phyloP scores from a whole-genome alignment of 2,888 invertebrate genomes.

The Drosophila rubida region DNA sequence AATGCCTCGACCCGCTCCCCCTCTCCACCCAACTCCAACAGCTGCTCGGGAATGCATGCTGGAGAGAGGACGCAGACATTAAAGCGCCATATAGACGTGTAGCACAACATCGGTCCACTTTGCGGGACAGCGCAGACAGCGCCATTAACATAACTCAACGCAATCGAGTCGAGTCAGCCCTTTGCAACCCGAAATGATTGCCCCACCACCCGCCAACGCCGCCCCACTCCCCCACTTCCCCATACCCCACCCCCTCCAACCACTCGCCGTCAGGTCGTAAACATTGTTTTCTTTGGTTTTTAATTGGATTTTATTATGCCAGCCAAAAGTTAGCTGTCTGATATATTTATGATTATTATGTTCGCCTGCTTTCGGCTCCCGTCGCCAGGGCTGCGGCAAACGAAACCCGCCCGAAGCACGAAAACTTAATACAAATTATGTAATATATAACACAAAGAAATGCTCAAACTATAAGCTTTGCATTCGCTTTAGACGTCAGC shows the following conservation, averaged over 20 bases:
- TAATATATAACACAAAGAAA: too few species aligned
- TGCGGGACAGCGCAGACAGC: conserved; percentile 73
- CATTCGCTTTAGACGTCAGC: too few species aligned
- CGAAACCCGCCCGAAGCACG: neutral
- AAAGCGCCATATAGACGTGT: conserved; percentile 29
- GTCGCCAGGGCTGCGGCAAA: conserved; percentile 61
- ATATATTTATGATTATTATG: conserved; percentile 84
- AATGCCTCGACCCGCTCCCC: too few species aligned
- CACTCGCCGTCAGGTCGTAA: conserved; percentile 75
- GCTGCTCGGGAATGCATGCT: conserved; percentile 52
- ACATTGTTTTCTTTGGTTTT: conserved; percentile 81
- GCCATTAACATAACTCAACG: conserved; percentile 75
- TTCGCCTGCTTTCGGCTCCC: conserved; percentile 68
- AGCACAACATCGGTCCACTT: conserved; percentile 56
- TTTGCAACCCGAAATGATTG: conserved; percentile 38
- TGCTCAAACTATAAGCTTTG: too few species aligned
- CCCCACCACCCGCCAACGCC: conserved; percentile 4
- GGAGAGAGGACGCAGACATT: conserved; percentile 48
- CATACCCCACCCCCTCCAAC: too few species aligned
- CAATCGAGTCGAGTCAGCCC: conserved; percentile 57
- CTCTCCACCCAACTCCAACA: too few species aligned
- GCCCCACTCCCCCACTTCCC: neutral
- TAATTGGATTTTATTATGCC: conserved; percentile 81
- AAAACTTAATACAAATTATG: neutral
- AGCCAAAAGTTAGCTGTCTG: conserved; percentile 72